These are phyloP conservation scores for Plestiodon gilberti DNA, from an alignment of 2,113 vertebrate species.

Conservation along the genomic window DNA sequence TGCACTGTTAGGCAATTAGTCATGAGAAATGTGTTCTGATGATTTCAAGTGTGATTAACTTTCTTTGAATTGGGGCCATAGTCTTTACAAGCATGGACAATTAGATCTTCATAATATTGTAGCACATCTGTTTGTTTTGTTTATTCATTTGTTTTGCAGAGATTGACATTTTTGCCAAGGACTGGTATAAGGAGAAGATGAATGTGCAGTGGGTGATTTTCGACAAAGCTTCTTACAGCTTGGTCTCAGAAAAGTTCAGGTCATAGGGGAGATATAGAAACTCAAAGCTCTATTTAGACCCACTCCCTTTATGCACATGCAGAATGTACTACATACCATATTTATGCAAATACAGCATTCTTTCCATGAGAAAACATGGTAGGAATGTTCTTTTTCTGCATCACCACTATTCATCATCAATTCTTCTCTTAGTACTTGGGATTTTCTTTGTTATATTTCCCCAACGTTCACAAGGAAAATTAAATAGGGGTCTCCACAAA, in stretches of 20 bases:
- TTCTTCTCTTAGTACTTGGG: conserved; percentile 24
- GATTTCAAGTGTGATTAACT: neutral
- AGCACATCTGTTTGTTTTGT: neutral
- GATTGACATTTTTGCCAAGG: neutral
- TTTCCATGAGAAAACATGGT: conserved; percentile 64
- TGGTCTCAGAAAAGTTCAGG: conserved; percentile 25
- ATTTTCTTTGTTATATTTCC: conserved; percentile 33
- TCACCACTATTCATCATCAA: conserved; percentile 38
- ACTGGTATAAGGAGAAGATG: neutral
- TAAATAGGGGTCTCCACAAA: conserved; percentile 12
- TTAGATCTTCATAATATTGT: neutral
- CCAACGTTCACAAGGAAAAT: conserved; percentile 45
- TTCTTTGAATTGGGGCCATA: neutral
- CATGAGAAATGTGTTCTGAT: neutral
- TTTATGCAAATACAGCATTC: conserved; percentile 49
- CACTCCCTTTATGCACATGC: conserved; percentile 21
- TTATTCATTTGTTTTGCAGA: neutral
- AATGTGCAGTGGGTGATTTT: neutral
- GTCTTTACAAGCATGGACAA: neutral
- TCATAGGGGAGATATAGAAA: conserved; percentile 27
- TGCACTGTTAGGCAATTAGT: neutral
- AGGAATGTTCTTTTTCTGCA: conserved; percentile 51
- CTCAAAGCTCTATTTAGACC: conserved; percentile 39
- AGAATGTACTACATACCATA: neutral
- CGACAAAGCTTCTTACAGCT: neutral